Evolutionary conservation across 2,888 invertebrate species (phyloP), one percentile per base, ranked within the genome.

Genomic region (Drosophila anomalipes): DNA sequence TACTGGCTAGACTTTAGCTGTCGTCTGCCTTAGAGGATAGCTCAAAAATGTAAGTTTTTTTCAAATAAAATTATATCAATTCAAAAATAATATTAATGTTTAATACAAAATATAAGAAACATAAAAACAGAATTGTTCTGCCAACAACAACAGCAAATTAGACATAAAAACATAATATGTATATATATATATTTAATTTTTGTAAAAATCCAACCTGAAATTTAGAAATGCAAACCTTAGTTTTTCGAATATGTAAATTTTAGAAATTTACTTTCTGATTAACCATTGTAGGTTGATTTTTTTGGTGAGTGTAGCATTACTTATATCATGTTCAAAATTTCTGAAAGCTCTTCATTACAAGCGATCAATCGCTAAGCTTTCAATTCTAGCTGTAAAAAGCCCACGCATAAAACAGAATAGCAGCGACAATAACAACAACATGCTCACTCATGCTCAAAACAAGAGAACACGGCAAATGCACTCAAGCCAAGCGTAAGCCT

Each of bases 401-500:
- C 70, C 49, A 63, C 73, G 39, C 37, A 16, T 39, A 14, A 22
- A 28, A 19, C 28, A 35, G 19, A 59, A 52, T 28, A 12, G 19
- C 6, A 28, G n/a, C 49, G 63, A 60, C 12, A 16, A 53, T n/a
- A 47, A 47, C 58, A 56, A 35, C 62, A 49, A 69, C 59, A 60
- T 62, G 77, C 65, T 49, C 77, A 69, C 72, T 69, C 63, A 70
- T 60, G 68, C 74, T 74, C 66, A 69, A 76, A 71, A 71, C 33
- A 54, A 49, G 57, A 59, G 64, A 19, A 44, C 28, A 54, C 51
- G 61, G 76, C 60, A 77, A 79, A 85, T 65, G 76, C 83, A 71
- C 86, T 79, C 74, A 87, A 75, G 81, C 75, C 82, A 85, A 87
- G 47, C 47, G 16, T 16, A 85, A 81, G 66, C 16, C 63, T 63